Base-by-base conservation (phyloP, 2,797 vertebrate species). In the Bradypus variegatus region DNA sequence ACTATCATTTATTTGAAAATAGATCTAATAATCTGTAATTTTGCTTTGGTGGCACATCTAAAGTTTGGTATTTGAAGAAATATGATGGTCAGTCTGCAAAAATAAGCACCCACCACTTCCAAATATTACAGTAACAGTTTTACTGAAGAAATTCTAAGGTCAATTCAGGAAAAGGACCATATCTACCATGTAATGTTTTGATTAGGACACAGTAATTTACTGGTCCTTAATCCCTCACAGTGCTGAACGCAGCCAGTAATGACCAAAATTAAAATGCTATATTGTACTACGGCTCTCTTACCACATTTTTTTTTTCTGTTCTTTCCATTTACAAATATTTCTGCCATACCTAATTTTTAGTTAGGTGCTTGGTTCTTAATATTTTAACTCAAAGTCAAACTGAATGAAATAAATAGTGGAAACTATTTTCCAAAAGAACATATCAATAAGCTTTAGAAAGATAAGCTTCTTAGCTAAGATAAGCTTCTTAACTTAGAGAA, bases 401-500 rank as follows among this genome's bases (percentile, higher is more conserved):
- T 45, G 21, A 83, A 55, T 80, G 10, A 91, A 38, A 80, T 19
- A 81, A 85, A 92, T 36, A 81, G 48, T 82, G 19, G 23, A 62
- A 88, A 81, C 36, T 86, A 87, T 72, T 93, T 88, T 55, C 70
- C 38, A 27, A 69, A 92, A 87, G 11, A 89, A n/a, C 3, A 31
- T 62, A 8, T 45, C 62, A 48, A 75, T 72, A 29, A 50, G 33
- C 84, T 93, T 93, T 45, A 75, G 23, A 29, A 23, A 93, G 45
- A 12, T 76, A 88, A 91, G 55, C 23, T 64, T 45, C 41, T 45
- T 45, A 45, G 41, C 41, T 45, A 45, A 50, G 50, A 50, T 50
- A 50, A 50, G 50, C 50, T 50, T 93, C 11, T 89, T 93, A 89
- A 88, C 65, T 91, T 55, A 88, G 48, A 89, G 89, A 91, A 87